Evolutionary conservation across 2,113 vertebrate species (phyloP), one percentile per base, ranked within the genome.

Genomic region (Ptilonorhynchus violaceus): DNA sequence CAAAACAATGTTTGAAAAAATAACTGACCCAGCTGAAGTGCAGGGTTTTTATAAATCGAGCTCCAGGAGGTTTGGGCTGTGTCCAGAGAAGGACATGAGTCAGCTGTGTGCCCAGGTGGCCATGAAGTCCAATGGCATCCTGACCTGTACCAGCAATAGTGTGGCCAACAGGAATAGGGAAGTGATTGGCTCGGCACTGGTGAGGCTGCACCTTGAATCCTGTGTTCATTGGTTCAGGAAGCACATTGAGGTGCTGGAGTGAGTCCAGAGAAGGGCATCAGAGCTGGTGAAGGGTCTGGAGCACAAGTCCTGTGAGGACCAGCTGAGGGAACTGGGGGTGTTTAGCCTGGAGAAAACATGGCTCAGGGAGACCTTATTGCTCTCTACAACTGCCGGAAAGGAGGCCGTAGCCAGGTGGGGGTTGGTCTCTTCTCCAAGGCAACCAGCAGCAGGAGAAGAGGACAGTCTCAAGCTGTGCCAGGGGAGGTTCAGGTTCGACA

Each of bases 381-480:
- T 42, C 24, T 47, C 21, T 47, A 16, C 5, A 35, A 23, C 5
- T 4, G 10, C 55, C 25, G 55, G 47, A 62, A 31, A 62, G 47
- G 55, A 41, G n/a, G 2, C 0, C 27, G 25, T 13, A 33, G 18
- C 21, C 30, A 42, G 22, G 25, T 31, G 11, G 39, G 10, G 14
- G 11, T 3, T 53, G 31, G 24, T 18, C 67, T 68, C 10, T 69
- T 42, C 21, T 27, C 11, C 25, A 21, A 13, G 30, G 55, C 52
- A 69, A 25, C 17, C 17, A 31, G 14, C 0, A 13, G 1, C 10
- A 47, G 16, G 20, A n/a, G 28, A 41, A 41, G 30, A 83, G 25
- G 8, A 76, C 0, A 0, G 33, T 41, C 30, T 83, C 46, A 46
- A 30, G 24, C 12, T 35, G 30, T 0, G 0, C 17, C 30, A 47